Percentiles rank a stretch among this genome's conserved stretches.
phyloP scores from a whole-genome alignment of 2,797 vertebrate species.

The Gadopsis bispinosus region DNA sequence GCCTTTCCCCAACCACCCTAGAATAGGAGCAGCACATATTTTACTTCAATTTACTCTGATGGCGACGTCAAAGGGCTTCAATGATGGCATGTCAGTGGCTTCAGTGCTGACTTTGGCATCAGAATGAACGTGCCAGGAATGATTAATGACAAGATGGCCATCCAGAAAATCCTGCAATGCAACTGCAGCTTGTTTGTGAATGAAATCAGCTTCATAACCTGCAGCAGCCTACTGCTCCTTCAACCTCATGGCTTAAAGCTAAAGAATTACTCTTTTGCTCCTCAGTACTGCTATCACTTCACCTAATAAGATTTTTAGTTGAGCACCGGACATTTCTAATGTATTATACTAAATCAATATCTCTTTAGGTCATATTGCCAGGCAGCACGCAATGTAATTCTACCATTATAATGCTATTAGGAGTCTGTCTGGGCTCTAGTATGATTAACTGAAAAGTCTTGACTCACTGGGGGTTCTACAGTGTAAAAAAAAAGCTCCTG shows the following conservation, averaged over 20 bases:
- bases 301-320: conserved; percentile 22
- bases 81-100: background rate
- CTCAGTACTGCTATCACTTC: conserved; percentile 19
- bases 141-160: background rate
- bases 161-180: background rate
- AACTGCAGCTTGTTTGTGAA: background rate
- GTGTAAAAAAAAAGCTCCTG: background rate
- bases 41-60: background rate
- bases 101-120: conserved; percentile 6
- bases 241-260: background rate
- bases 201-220: background rate
- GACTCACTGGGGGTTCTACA: background rate
- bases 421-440: conserved; percentile 10
- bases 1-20: background rate
- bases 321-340: conserved; percentile 18
- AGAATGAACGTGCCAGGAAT: background rate
- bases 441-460: conserved; percentile 16
- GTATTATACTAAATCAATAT: conserved; percentile 42
- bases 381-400: conserved; percentile 35
- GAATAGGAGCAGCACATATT: background rate
- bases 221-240: background rate
- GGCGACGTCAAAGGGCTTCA: background rate
- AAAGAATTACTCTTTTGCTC: background rate
- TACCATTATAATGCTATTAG: conserved; percentile 50
- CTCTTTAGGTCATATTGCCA: conserved; percentile 24